phyloP scores from a whole-genome alignment of 2,113 vertebrate species.

The Mobula hypostoma region DNA sequence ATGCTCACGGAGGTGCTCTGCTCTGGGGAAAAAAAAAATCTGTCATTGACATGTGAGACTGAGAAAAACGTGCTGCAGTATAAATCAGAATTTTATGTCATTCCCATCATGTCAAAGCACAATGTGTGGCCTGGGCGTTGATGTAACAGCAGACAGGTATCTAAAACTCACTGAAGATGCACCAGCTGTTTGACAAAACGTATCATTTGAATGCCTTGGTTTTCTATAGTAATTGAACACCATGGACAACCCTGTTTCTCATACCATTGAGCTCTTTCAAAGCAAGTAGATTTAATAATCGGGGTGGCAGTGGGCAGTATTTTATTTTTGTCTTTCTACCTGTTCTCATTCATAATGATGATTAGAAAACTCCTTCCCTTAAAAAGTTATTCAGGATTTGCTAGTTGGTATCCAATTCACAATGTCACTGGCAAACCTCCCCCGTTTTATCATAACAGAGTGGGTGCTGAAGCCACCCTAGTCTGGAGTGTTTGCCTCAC shows the following conservation, averaged over 20 bases:
- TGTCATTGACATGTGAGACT: no score
- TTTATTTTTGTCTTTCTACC: background rate
- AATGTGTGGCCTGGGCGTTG: background rate
- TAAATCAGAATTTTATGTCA: background rate
- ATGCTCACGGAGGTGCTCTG: no score
- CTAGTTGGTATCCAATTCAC: background rate
- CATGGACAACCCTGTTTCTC: no score
- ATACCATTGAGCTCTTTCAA: background rate
- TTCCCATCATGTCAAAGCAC: background rate
- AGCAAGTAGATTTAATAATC: background rate
- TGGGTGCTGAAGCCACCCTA: background rate
- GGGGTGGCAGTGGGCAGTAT: background rate
- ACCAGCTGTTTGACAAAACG: background rate
- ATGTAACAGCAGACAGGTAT: background rate
- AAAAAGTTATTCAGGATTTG: background rate
- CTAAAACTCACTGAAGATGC: background rate
- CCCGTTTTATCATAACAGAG: background rate
- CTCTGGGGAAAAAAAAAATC: no score
- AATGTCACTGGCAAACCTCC: background rate
- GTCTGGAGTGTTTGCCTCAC: background rate
- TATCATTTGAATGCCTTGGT: background rate
- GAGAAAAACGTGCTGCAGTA: no score
- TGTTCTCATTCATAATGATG: background rate
- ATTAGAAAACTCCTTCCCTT: background rate
- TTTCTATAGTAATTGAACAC: background rate